phyloP scores from a whole-genome alignment of 1,140 invertebrate species.

The Pogonognathellus flavescens region DNA sequence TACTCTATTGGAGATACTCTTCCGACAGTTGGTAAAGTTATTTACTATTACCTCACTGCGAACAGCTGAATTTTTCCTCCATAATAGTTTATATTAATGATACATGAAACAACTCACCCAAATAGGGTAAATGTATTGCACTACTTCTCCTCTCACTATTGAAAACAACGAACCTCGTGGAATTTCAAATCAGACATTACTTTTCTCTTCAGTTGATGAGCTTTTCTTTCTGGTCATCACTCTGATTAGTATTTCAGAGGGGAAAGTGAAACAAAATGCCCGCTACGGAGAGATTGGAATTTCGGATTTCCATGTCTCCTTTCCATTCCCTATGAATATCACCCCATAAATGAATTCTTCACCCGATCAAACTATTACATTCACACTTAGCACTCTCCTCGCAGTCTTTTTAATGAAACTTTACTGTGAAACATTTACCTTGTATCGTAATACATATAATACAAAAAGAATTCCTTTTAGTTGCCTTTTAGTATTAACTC shows the following conservation, averaged over 20 bases:
- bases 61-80: too few species aligned
- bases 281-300: background rate
- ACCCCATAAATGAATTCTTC: constrained; percentile 28
- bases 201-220: constrained; percentile 58
- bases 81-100: too few species aligned
- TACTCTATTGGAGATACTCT: too few species aligned
- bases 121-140: background rate
- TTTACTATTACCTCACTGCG: too few species aligned
- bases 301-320: constrained; percentile 5
- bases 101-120: too few species aligned
- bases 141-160: background rate
- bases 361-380: background rate
- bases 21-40: too few species aligned
- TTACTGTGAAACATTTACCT: background rate
- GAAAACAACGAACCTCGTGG: constrained; percentile 24
- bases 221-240: constrained; percentile 43
- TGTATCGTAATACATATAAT: too few species aligned
- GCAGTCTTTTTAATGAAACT: background rate
- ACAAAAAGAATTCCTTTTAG: too few species aligned
- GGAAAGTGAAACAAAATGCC: constrained; percentile 46
- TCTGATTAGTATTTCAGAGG: constrained; percentile 29
- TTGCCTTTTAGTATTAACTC: too few species aligned
- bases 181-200: constrained; percentile 62
- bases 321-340: constrained; percentile 19
- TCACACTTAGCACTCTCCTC: background rate